phyloP scores from a whole-genome alignment of 2,113 vertebrate species.

The Myanophis thanlyinensis region DNA sequence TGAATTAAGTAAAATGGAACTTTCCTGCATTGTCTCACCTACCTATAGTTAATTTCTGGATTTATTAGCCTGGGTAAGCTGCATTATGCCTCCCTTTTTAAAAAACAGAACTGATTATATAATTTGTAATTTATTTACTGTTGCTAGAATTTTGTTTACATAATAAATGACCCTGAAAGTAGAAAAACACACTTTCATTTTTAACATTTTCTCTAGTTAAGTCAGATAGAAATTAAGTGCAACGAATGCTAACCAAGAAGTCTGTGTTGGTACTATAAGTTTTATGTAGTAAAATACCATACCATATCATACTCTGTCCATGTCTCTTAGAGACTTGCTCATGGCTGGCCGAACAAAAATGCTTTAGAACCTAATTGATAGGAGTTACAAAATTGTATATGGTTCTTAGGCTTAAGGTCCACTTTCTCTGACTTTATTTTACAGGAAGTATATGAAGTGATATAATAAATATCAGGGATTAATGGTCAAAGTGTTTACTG shows the following conservation, averaged over 20 bases:
- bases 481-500: rapidly evolving
- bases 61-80: not conserved
- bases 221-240: not conserved
- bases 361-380: not conserved
- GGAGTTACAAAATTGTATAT: not conserved
- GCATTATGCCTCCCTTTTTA: not conserved
- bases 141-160: not conserved
- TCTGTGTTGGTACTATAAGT: not conserved
- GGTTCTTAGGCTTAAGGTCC: not conserved
- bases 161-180: not conserved
- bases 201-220: not conserved
- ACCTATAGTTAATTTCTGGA: not conserved
- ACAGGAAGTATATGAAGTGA: not conserved
- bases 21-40: not conserved
- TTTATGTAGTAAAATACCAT: not conserved
- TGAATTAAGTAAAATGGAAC: not conserved
- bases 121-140: not conserved
- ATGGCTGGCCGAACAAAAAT: not conserved
- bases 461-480: not conserved
- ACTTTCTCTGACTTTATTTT: not conserved
- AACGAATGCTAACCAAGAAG: not conserved
- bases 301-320: not conserved
- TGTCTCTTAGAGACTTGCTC: not conserved
- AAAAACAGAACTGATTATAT: not conserved
- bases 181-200: not conserved